Conservation (phyloP, 2,113 vertebrate genomes). For the Corydoras maculifer region DNA sequence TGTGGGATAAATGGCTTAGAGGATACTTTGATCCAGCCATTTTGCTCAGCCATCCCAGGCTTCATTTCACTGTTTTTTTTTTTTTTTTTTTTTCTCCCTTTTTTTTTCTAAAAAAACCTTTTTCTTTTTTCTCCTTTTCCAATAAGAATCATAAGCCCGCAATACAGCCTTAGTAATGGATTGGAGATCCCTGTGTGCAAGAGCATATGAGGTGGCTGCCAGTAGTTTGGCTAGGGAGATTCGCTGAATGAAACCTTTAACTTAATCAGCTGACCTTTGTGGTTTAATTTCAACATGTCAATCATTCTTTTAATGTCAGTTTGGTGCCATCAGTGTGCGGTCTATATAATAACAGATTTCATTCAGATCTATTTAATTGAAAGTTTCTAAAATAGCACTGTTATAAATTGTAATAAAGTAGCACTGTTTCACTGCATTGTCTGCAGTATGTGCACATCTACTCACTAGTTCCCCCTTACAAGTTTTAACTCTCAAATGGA, state of each 20-base stretch:
- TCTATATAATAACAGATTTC: too few species aligned
- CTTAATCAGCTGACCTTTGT: neutral
- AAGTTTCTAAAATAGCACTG: too few species aligned
- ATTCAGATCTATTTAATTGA: too few species aligned
- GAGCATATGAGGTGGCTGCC: conserved; percentile 9
- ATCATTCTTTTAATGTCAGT: too few species aligned
- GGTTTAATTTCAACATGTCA: neutral
- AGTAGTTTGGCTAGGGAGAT: conserved; percentile 10
- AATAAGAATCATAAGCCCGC: conserved; percentile 43
- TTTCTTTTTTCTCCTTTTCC: conserved; percentile 1
- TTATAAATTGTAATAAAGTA: too few species aligned
- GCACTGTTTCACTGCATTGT: too few species aligned
- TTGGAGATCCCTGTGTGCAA: conserved; percentile 13
- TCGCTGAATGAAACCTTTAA: neutral
- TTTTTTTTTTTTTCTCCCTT: neutral
- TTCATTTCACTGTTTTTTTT: conserved; percentile 17
- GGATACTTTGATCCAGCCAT: conserved; percentile 49
- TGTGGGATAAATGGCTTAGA: conserved; percentile 30
- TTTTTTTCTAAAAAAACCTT: too few species aligned
- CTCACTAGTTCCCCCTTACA: too few species aligned
- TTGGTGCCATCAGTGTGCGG: too few species aligned
- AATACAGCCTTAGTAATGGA: conserved; percentile 35
- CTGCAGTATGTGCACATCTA: too few species aligned
- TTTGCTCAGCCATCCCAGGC: conserved; percentile 35
- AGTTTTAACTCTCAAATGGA: too few species aligned